Evolutionary conservation across 1,140 invertebrate species (phyloP).

Genomic region (Paraescarpia echinospica): DNA sequence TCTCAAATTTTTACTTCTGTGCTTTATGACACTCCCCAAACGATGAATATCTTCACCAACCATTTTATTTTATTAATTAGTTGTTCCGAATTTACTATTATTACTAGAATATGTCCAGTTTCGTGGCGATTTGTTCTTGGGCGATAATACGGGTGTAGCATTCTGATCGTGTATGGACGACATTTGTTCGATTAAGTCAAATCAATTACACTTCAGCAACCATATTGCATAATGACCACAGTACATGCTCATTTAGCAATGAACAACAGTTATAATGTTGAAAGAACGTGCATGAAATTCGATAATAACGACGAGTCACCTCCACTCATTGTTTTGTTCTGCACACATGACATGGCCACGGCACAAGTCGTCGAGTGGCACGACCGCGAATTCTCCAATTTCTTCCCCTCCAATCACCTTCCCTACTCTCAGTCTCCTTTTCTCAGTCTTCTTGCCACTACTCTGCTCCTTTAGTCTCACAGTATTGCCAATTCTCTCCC

Average conservation of each 20-base stretch:
- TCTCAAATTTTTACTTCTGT: constrained; percentile 15
- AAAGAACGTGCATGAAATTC: not conserved
- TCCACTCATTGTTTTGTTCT: not conserved
- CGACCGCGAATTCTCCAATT: too few species aligned
- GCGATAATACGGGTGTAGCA: not conserved
- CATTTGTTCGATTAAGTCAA: not conserved
- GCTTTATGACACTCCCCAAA: not conserved
- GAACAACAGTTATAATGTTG: not conserved
- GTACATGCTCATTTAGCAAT: not conserved
- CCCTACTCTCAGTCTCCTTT: too few species aligned
- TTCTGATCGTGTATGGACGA: not conserved
- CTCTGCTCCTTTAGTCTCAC: too few species aligned
- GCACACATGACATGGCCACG: not conserved
- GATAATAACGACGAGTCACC: not conserved
- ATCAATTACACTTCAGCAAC: not conserved
- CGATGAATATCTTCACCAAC: not conserved
- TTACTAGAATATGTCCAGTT: not conserved
- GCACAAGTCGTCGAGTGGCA: too few species aligned
- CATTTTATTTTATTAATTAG: not conserved
- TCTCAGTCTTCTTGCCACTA: too few species aligned
- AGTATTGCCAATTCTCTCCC: too few species aligned
- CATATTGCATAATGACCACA: not conserved
- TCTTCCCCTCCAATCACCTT: too few species aligned
- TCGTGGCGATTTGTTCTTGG: not conserved
- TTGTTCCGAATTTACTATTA: not conserved